Conservation (phyloP, 2,113 vertebrate genomes). For the Brachionichthys hirsutus region DNA sequence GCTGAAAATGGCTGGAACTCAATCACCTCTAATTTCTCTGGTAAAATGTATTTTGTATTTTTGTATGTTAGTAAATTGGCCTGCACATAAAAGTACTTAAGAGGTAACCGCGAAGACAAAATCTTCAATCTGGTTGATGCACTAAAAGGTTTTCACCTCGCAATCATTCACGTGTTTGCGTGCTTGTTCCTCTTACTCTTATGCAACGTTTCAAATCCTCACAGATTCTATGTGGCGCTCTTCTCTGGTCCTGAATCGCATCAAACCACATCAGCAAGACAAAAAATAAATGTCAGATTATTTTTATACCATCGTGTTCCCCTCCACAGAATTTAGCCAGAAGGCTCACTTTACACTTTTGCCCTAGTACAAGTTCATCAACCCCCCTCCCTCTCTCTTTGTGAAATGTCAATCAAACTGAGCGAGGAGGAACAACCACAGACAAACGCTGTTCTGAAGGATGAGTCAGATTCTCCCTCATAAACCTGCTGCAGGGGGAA, state of each 20-base stretch:
- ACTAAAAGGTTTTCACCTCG: not conserved
- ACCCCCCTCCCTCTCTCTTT: slow-evolving; percentile 14
- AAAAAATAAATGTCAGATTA: slow-evolving; percentile 32
- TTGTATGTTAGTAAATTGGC: no score
- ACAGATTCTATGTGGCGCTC: slow-evolving; percentile 11
- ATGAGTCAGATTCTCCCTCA: slow-evolving; percentile 10
- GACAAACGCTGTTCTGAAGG: slow-evolving; percentile 8
- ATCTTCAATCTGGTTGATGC: no score
- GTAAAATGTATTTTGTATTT: no score
- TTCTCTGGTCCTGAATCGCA: slow-evolving; percentile 25
- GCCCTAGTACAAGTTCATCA: slow-evolving; percentile 30
- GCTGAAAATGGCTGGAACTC: no score
- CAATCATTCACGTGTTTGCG: slow-evolving; percentile 21
- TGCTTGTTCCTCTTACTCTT: slow-evolving; percentile 10
- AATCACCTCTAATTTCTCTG: no score
- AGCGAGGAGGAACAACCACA: slow-evolving; percentile 16
- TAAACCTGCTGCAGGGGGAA: slow-evolving; percentile 11
- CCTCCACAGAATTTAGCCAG: slow-evolving; percentile 48
- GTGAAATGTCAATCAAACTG: slow-evolving; percentile 53
- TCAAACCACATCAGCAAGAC: slow-evolving; percentile 5
- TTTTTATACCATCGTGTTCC: slow-evolving; percentile 27
- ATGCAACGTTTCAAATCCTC: slow-evolving; percentile 25
- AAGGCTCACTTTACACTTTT: slow-evolving; percentile 36
- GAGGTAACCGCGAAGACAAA: no score
- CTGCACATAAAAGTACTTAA: no score